Evolutionary conservation across 2,797 vertebrate genomes (phyloP), one percentile per base, ranked within the genome.

Genomic region (Corythornis leucogaster): DNA sequence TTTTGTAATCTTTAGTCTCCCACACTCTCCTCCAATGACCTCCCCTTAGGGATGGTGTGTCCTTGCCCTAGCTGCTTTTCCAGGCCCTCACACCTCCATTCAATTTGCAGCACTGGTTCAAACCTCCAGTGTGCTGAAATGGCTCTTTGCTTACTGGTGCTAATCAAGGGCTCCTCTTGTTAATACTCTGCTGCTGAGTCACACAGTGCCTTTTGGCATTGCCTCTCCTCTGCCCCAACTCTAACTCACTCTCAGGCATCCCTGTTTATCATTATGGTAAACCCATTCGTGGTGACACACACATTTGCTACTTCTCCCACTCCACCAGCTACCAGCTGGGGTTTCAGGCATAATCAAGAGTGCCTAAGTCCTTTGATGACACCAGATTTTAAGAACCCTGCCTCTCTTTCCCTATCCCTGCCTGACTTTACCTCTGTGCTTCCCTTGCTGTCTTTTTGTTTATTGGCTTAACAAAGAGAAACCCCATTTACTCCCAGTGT

Each of bases 111-210:
- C 30, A 51, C 21, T 76, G 33, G 42, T 85, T 92, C 66, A 80
- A 89, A 78, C 51, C 40, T 87, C 51, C 22, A 2, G 15, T 40
- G 40, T 68, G 67, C 87, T 91, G 76, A 77, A 90, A 85, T 66
- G 69, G 35, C 73, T 94, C 69, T 93, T 95, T 93, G 85, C 69
- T 68, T 87, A n/a, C 18, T 7, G 16, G 26, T 31, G 20, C 55
- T 62, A 69, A 85, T 89, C 76, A 62, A 93, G 54, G 54, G 30
- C 40, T 93, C 35, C 69, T 64, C 51, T 85, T 76, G 80, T 75
- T 95, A 55, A 89, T 96, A 38, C 89, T 94, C 66, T 48, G 31
- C 26, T 91, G 69, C 69, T 89, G 80, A 93, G 59, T 95, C 91
- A 95, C 3, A 3, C 42, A 18, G 25, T 87, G 15, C 62, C 87